These are phyloP conservation scores for Aphelenchoides avenae DNA, from an alignment of 1,140 invertebrate genomes.

Conservation along the genomic window DNA sequence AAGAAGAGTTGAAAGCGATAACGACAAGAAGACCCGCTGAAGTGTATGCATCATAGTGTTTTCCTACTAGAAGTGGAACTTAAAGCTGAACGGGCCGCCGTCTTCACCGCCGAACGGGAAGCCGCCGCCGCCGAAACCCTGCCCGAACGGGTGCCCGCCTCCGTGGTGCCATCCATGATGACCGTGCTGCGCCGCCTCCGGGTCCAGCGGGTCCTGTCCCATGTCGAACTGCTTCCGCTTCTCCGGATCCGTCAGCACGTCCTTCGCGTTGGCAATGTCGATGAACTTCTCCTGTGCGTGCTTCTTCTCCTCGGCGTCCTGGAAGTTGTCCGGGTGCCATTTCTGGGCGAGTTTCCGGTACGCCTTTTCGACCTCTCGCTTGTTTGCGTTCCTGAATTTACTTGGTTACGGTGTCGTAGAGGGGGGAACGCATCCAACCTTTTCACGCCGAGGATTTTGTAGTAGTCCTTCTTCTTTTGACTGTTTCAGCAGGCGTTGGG, in stretches of 20 bases:
- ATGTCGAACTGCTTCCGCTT: constrained; percentile 75
- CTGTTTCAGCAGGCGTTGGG: constrained; percentile 88
- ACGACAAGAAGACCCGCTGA: too few species aligned
- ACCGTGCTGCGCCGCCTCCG: constrained; percentile 68
- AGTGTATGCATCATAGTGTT: too few species aligned
- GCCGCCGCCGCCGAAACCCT: constrained; percentile 67
- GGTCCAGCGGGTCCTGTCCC: constrained; percentile 94
- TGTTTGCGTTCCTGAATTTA: constrained; percentile 70
- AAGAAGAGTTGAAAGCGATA: too few species aligned
- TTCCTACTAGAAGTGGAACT: constrained; percentile 73
- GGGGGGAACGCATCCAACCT: constrained; percentile 62
- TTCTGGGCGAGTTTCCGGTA: constrained; percentile 94
- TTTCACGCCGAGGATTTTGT: constrained; percentile 86
- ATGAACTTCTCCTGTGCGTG: constrained; percentile 95
- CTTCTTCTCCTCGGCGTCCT: constrained; percentile 78
- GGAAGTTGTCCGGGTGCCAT: constrained; percentile 97
- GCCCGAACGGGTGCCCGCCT: constrained; percentile 53
- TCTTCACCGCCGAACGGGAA: constrained; percentile 61
- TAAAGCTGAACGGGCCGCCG: constrained; percentile 77
- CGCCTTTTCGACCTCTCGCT: constrained; percentile 85
- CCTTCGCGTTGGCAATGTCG: constrained; percentile 96
- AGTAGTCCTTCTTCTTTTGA: constrained; percentile 91
- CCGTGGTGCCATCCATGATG: constrained; percentile 67
- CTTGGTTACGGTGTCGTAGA: neutral
- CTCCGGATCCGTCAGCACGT: constrained; percentile 74